Conservation (phyloP, 1,140 invertebrate species). For the Panagrolaimus sp. region DNA sequence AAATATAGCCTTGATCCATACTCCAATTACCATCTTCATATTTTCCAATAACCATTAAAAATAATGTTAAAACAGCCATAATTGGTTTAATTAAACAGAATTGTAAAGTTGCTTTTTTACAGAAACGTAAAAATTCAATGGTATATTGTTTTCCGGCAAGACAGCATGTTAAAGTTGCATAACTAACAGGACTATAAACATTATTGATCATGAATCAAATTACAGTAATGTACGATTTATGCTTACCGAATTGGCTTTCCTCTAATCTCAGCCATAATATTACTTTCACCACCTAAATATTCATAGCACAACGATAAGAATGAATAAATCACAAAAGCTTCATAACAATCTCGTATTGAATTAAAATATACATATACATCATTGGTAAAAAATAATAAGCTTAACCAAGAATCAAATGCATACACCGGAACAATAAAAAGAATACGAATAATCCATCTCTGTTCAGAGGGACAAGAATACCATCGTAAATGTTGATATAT, state of each 20-base stretch:
- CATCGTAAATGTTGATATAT: slow-evolving; percentile 60
- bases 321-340: slow-evolving; percentile 99
- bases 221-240: neutral
- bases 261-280: slow-evolving; percentile 97
- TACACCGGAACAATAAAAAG: slow-evolving; percentile 99
- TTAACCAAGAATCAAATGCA: slow-evolving; percentile 95
- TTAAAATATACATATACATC: slow-evolving; percentile 98
- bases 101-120: slow-evolving; percentile 97
- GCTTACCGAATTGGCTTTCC: slow-evolving; percentile 85
- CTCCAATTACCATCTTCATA: slow-evolving; percentile 88
- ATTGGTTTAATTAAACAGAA: slow-evolving; percentile 96
- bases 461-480: slow-evolving; percentile 83
- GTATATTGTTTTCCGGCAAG: slow-evolving; percentile 91
- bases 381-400: slow-evolving; percentile 91
- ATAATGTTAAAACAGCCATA: slow-evolving; percentile 94
- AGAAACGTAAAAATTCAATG: slow-evolving; percentile 95
- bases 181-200: slow-evolving; percentile 76
- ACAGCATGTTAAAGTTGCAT: slow-evolving; percentile 76
- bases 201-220: neutral
- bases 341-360: slow-evolving; percentile 96
- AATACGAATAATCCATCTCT: slow-evolving; percentile 97
- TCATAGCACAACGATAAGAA: slow-evolving; percentile 98
- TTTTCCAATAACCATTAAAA: slow-evolving; percentile 82
- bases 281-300: slow-evolving; percentile 90
- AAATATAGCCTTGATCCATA: slow-evolving; percentile 87